Conservation (phyloP, 2,113 vertebrate genomes). For the Actenoides hombroni region DNA sequence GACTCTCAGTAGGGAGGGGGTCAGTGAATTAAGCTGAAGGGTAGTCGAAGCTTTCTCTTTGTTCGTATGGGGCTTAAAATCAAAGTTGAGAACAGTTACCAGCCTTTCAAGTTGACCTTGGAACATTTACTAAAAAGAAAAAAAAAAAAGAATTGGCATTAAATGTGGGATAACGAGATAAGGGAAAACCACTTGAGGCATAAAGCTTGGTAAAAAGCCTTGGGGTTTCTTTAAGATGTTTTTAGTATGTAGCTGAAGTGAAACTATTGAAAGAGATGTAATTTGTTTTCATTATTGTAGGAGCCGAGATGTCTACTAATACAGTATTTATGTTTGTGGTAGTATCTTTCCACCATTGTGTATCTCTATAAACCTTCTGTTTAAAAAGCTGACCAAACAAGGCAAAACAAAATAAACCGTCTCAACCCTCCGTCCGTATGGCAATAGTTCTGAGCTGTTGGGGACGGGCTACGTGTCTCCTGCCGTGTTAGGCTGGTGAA, state of each 20-base stretch:
- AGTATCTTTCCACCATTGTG: background rate
- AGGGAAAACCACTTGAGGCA: background rate
- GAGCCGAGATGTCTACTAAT: slow-evolving; percentile 35
- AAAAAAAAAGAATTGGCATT: background rate
- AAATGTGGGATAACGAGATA: background rate
- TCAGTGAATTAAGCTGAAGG: background rate
- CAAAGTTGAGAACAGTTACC: background rate
- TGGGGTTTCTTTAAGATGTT: background rate
- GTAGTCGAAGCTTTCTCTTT: background rate
- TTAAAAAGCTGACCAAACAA: background rate
- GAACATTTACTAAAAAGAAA: background rate
- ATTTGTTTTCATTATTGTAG: slow-evolving; percentile 38
- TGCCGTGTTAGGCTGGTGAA: slow-evolving; percentile 4
- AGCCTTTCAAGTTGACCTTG: background rate
- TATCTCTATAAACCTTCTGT: slow-evolving; percentile 43
- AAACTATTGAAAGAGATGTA: background rate
- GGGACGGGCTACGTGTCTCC: slow-evolving; percentile 6
- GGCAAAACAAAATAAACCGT: background rate
- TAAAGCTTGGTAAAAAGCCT: background rate
- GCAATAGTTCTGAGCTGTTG: background rate
- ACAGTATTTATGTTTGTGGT: slow-evolving; percentile 38
- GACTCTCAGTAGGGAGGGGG: background rate
- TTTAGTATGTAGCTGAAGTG: slow-evolving; percentile 8
- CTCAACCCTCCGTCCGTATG: background rate
- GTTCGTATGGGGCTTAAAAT: background rate